These are phyloP conservation scores for Orius insidiosus DNA, from an alignment of 1,140 invertebrate species.

Conservation along the genomic window DNA sequence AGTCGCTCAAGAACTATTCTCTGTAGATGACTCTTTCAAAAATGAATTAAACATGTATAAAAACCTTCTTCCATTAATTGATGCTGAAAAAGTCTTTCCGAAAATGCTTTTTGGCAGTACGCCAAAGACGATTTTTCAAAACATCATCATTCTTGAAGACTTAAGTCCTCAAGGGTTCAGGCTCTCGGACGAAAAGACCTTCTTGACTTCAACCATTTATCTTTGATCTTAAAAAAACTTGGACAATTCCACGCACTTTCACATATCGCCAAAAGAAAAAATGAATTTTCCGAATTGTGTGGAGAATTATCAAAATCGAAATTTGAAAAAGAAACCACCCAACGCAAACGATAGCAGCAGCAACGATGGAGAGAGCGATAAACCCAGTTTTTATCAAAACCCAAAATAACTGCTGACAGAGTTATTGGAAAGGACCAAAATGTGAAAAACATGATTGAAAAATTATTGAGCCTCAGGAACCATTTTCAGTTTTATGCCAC, in stretches of 20 bases:
- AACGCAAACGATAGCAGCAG: not conserved
- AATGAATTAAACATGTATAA: too few relatives aligned
- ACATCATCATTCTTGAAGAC: too few relatives aligned
- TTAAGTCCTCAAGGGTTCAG: too few relatives aligned
- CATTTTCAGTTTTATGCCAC: not conserved
- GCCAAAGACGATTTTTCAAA: too few relatives aligned
- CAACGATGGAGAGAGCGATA: not conserved
- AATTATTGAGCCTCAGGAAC: not conserved
- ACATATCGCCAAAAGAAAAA: not conserved
- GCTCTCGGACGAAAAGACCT: too few relatives aligned
- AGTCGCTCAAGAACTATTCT: too few relatives aligned
- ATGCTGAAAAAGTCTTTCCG: too few relatives aligned
- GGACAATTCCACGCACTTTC: constrained; percentile 1
- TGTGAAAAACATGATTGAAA: not conserved
- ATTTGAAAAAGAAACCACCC: not conserved
- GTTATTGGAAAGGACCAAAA: not conserved
- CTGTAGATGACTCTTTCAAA: too few relatives aligned
- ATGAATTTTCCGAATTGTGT: not conserved
- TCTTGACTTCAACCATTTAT: not conserved
- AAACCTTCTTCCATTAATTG: too few relatives aligned
- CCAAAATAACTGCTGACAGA: not conserved
- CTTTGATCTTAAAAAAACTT: not conserved
- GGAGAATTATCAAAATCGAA: not conserved
- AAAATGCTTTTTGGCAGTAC: too few relatives aligned
- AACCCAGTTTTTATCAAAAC: not conserved